phyloP scores from a whole-genome alignment of 1,140 invertebrate genomes.

The Drosophila mauritiana region DNA sequence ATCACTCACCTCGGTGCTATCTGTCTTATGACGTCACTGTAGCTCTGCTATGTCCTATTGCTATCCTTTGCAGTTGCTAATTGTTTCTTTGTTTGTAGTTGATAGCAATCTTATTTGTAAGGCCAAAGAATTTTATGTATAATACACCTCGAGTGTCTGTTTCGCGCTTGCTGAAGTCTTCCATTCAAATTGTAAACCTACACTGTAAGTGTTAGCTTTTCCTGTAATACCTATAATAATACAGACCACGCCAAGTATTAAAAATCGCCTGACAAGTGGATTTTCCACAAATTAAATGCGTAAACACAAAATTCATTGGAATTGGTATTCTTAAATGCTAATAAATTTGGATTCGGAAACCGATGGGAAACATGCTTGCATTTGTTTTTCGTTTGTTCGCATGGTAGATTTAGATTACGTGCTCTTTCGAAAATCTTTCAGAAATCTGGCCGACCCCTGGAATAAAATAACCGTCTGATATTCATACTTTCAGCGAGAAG shows the following conservation, averaged over 20 bases:
- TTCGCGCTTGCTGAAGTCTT: constrained; percentile 28
- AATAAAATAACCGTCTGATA: constrained; percentile 31
- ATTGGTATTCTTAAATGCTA: constrained; percentile 43
- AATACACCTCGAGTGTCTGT: constrained; percentile 8
- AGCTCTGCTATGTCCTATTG: background rate
- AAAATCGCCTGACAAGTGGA: background rate
- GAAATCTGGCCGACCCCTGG: constrained; percentile 13
- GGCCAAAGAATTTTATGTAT: constrained; percentile 37
- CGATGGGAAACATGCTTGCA: constrained; percentile 42
- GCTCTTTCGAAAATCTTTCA: constrained; percentile 32
- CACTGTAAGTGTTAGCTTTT: constrained; percentile 13
- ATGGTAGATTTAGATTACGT: constrained; percentile 30
- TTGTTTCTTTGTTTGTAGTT: constrained; percentile 15
- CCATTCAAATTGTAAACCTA: constrained; percentile 8
- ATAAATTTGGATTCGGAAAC: constrained; percentile 23
- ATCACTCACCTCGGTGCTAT: background rate
- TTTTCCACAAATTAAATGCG: constrained; percentile 34
- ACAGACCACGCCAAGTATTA: constrained; percentile 39
- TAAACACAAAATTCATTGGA: constrained; percentile 35
- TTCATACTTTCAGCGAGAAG: constrained; percentile 55
- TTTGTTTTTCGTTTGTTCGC: constrained; percentile 38
- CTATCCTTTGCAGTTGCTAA: constrained; percentile 4
- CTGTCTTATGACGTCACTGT: background rate
- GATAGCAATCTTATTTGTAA: constrained; percentile 10
- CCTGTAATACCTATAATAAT: constrained; percentile 16